These are phyloP conservation scores for Pycnonotus jocosus DNA, from an alignment of 2,113 vertebrate species.

Conservation along the genomic window DNA sequence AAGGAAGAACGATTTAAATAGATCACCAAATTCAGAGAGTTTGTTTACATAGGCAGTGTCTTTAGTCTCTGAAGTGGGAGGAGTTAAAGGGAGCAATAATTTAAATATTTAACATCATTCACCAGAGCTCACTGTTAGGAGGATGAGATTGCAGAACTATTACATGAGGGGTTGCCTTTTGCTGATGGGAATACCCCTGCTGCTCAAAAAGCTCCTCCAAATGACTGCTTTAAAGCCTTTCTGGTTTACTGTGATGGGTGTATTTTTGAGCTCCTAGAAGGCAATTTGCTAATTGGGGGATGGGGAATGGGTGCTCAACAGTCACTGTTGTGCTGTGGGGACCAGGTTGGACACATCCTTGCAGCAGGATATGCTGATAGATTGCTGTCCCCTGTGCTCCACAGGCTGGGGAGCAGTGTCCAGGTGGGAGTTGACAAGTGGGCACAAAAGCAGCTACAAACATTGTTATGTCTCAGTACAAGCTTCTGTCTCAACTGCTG, in stretches of 20 bases:
- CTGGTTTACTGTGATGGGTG: background rate
- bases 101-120: background rate
- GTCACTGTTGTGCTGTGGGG: background rate
- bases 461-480: background rate
- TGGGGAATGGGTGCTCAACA: background rate
- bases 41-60: background rate
- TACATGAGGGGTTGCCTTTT: background rate
- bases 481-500: background rate
- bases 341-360: background rate
- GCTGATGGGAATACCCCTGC: background rate
- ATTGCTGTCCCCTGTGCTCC: background rate
- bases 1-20: background rate
- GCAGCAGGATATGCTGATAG: background rate
- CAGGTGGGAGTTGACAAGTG: rapidly evolving
- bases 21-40: background rate
- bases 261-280: background rate
- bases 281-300: background rate
- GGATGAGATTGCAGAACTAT: background rate
- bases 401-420: background rate
- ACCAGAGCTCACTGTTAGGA: background rate
- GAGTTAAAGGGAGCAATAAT: background rate
- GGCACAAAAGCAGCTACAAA: background rate
- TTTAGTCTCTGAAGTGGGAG: background rate
- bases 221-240: background rate
- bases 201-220: background rate